Base-by-base conservation (phyloP, 2,888 invertebrate species). In the Synergus laeviventris region DNA sequence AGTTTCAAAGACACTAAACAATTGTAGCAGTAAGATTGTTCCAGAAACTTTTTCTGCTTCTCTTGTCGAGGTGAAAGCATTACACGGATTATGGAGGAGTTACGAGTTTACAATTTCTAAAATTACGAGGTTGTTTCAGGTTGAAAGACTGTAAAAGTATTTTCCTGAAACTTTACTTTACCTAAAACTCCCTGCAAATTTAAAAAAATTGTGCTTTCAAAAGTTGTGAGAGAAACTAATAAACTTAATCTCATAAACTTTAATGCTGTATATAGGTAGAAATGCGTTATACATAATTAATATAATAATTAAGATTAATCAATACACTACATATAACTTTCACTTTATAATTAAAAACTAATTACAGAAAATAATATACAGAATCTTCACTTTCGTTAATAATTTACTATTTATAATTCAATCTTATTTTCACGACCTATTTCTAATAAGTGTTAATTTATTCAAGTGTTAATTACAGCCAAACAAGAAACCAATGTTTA, bases 81-180 rank as follows among this genome's bases (percentile, higher is more conserved):
- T 70, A 49, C 42, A 36, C 31, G 70, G 49, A 70, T 70, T 70
- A 70, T 45, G 45, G 31, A n/a, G 31, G 49, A 70, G 70, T 70
- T 70, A 70, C 70, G 70, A 70, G 45, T 70, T 70, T 49, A 49
- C 70, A 70, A 70, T 70, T 70, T 70, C 49, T 70, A 18, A 70
- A 70, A 70, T 49, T 70, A 54, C 70, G 49, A 70, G 31, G 24
- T 54, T 70, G 45, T 45, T 49, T 36, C 18, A 70, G 49, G 31
- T 70, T 49, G 49, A 54, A 45, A 12, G 49, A 70, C 31, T 70
- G 49, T 31, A 54, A 49, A 70, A 66, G 24, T 66, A 16, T 66
- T 42, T 31, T 66, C 31, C 16, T 66, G n/a, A 45, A 66, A 66
- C 16, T 66, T 49, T 70, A 16, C 24, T 70, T 16, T n/a, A 45